Conservation (phyloP, 2,113 vertebrate genomes). For the Nycticorax nycticorax region DNA sequence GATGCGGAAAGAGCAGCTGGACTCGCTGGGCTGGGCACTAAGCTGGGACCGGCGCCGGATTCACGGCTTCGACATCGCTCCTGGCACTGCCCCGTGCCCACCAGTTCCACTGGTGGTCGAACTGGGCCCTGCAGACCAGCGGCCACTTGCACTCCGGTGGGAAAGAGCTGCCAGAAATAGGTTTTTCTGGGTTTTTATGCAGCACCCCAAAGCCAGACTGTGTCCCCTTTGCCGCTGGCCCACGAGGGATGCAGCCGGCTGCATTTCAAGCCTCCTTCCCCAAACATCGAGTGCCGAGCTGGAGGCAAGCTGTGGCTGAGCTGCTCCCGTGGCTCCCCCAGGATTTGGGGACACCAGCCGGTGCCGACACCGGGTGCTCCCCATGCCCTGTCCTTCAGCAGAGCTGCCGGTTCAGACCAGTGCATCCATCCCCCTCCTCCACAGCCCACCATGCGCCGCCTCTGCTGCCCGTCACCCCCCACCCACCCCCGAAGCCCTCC, state of each 20-base stretch:
- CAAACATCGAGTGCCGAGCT: rapidly evolving
- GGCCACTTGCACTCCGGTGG: rapidly evolving
- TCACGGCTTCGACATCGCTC: rapidly evolving
- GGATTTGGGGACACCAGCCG: rapidly evolving
- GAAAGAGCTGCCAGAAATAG: background rate
- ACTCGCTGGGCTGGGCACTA: background rate
- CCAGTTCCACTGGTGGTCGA: rapidly evolving
- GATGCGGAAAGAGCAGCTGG: background rate
- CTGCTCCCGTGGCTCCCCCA: rapidly evolving
- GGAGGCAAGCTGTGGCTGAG: background rate
- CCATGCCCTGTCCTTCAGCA: background rate
- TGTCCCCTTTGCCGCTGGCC: rapidly evolving
- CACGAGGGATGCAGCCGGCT: rapidly evolving
- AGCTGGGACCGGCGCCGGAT: background rate
- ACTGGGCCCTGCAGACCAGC: background rate
- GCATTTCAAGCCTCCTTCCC: background rate
- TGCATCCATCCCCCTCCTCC: background rate
- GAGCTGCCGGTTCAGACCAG: rapidly evolving
- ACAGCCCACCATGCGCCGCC: rapidly evolving
- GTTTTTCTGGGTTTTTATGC: background rate
- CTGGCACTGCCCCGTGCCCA: rapidly evolving
- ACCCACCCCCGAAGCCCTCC: rapidly evolving
- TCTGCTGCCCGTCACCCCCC: background rate
- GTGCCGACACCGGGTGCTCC: rapidly evolving
- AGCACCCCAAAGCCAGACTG: background rate